Evolutionary conservation across 2,797 vertebrate species (phyloP), one percentile per base, ranked within the genome.

Genomic region (Macropodus opercularis): DNA sequence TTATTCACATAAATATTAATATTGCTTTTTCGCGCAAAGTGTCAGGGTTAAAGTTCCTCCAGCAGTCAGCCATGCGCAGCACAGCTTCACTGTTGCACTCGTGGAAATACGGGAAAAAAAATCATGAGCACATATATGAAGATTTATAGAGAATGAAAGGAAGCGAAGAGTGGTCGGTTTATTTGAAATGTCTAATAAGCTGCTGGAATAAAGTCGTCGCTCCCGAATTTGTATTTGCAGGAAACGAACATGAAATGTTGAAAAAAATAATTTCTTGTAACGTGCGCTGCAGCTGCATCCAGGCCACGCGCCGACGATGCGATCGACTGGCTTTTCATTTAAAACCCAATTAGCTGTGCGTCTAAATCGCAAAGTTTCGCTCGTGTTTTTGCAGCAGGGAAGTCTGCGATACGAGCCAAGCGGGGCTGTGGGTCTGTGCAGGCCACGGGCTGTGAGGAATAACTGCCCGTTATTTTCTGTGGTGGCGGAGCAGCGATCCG

Each of bases 371-470:
- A 73, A 87, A 75, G 73, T 87, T 87, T 75, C n/a, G 50, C 14
- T 27, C 72, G 51, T 72, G n/a, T 29, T 72, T 64, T 38, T 72
- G 23, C 58, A 70, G 60, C 46, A 44, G 63, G 58, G 46, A 74
- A 82, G 84, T 69, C 78, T 75, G 65, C 72, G 59, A 42, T 63
- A 26, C 56, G 75, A 84, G 70, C 58, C 64, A 23, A 56, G n/a
- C n/a, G 52, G 75, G 75, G 63, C 15, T 75, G 73, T 69, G 76
- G 77, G 62, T 69, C 46, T 67, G 67, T 81, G 68, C 63, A 89
- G 88, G 89, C 87, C 87, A 84, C 75, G 63, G 75, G 61, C 75
- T 50, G 72, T 68, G 32, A 53, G 61, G 68, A 63, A 63, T 61
- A 72, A 56, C 52, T 22, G 67, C 48, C 50, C 63, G 74, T 76